These are phyloP conservation scores for Hypothenemus hampei DNA, from an alignment of 1,140 invertebrate species.

Conservation along the genomic window DNA sequence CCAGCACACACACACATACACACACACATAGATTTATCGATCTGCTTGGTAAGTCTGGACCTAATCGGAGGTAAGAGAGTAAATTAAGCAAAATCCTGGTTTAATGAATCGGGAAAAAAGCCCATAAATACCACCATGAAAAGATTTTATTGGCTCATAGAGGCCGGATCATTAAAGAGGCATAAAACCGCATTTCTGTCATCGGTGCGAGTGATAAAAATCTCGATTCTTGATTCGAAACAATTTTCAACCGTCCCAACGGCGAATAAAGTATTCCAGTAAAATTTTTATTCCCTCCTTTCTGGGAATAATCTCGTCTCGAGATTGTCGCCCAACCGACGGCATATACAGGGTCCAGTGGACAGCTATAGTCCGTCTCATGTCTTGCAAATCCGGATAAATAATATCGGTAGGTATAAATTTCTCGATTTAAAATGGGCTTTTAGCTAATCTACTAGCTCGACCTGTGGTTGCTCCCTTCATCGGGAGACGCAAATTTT, in stretches of 20 bases:
- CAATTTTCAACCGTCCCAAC: slow-evolving; percentile 26
- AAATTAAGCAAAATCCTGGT: slow-evolving; percentile 21
- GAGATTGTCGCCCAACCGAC: background rate
- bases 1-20: too few species aligned
- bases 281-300: slow-evolving; percentile 30
- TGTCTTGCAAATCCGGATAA: too few species aligned
- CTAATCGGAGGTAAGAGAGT: too few species aligned
- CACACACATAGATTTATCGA: too few species aligned
- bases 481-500: too few species aligned
- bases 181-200: slow-evolving; percentile 31
- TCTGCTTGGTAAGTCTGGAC: too few species aligned
- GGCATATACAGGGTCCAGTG: slow-evolving; percentile 2
- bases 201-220: slow-evolving; percentile 30
- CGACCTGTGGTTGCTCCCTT: too few species aligned
- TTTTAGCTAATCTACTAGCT: too few species aligned
- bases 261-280: slow-evolving; percentile 28
- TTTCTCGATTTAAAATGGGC: too few species aligned
- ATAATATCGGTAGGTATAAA: too few species aligned
- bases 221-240: slow-evolving; percentile 29
- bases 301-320: slow-evolving; percentile 28
- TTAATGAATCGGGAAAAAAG: slow-evolving; percentile 23
- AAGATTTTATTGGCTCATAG: slow-evolving; percentile 27
- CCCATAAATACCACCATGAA: slow-evolving; percentile 25
- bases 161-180: slow-evolving; percentile 26
- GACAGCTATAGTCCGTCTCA: slow-evolving; percentile 4